phyloP scores from a whole-genome alignment of 1,140 invertebrate genomes.

The Euwallacea fornicatus region DNA sequence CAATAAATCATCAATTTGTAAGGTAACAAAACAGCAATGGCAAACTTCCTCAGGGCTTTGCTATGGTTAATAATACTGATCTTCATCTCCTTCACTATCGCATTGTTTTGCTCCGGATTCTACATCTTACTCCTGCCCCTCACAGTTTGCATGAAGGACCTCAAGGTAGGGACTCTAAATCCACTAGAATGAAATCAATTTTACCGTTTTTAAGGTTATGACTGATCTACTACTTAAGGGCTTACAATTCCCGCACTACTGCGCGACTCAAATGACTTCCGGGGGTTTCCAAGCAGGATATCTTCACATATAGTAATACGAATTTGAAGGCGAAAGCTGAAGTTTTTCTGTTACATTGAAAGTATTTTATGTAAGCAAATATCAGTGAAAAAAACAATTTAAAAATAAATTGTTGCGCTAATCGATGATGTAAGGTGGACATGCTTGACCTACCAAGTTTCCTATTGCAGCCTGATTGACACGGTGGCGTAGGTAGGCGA shows the following conservation, averaged over 20 bases:
- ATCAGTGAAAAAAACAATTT: too few relatives aligned
- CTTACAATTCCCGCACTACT: conserved; percentile 33
- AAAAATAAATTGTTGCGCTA: too few relatives aligned
- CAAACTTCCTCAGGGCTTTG: background rate
- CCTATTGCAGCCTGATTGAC: background rate
- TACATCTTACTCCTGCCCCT: conserved; percentile 21
- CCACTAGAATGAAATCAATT: background rate
- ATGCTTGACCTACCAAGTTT: too few relatives aligned
- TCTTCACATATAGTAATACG: conserved; percentile 21
- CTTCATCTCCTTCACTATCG: conserved; percentile 7
- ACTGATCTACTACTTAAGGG: conserved; percentile 29
- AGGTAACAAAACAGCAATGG: background rate
- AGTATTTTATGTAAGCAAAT: too few relatives aligned
- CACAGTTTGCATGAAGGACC: conserved; percentile 5
- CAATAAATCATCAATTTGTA: too few relatives aligned
- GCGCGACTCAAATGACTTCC: conserved; percentile 24
- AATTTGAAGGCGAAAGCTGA: background rate
- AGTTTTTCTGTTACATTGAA: too few relatives aligned
- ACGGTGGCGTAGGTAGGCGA: background rate
- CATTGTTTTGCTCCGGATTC: conserved; percentile 15
- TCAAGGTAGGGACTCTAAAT: background rate
- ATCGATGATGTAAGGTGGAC: too few relatives aligned
- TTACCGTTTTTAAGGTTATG: conserved; percentile 11
- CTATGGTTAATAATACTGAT: conserved; percentile 21
- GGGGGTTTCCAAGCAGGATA: conserved; percentile 7